Conservation (phyloP, 2,888 invertebrate genomes). For the Sympetrum striolatum region DNA sequence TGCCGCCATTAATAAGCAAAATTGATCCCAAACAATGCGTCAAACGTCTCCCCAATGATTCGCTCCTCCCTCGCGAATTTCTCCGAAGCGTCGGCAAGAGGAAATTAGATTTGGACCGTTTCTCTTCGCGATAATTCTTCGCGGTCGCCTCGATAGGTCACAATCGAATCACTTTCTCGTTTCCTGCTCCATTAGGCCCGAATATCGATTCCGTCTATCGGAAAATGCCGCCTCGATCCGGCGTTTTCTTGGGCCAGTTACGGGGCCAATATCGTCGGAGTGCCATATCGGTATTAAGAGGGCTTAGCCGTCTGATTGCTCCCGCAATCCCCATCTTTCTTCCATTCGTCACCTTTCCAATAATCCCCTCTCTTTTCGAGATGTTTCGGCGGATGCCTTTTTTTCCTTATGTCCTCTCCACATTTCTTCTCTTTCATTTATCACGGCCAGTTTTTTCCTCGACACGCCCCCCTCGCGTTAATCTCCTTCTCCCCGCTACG, state of each 20-base stretch:
- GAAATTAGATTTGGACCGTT: no score
- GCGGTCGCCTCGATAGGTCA: no score
- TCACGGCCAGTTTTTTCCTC: background rate
- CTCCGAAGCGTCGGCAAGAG: no score
- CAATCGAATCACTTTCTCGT: no score
- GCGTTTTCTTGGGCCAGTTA: background rate
- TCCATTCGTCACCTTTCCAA: background rate
- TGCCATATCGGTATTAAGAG: background rate
- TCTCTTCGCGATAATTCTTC: no score
- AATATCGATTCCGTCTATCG: no score
- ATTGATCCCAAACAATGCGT: no score
- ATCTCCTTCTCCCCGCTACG: background rate
- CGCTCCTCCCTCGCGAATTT: no score
- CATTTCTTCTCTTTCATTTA: background rate
- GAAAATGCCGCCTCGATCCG: no score
- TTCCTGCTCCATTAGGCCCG: no score
- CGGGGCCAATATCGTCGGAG: background rate
- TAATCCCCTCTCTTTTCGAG: background rate
- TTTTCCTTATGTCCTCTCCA: background rate
- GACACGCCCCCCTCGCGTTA: conserved; percentile 2
- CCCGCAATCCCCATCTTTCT: background rate
- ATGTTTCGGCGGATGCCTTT: background rate
- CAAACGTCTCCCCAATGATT: no score
- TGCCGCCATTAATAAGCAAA: no score
- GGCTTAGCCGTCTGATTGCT: background rate